Conservation (phyloP, 1,140 invertebrate species). For the Dinothrombium tinctorium region DNA sequence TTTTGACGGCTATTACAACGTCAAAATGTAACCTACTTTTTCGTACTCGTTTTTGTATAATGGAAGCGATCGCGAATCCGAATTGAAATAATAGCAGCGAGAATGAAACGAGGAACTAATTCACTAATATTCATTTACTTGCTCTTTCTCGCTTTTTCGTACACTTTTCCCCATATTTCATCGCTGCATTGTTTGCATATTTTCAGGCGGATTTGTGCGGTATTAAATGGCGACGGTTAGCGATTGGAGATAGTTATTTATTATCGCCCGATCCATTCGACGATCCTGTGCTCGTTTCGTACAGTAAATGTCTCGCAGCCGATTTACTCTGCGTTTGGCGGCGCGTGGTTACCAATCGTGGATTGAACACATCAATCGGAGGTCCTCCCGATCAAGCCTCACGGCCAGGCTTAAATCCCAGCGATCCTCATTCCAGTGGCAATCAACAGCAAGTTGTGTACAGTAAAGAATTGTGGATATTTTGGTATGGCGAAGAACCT, state of each 20-base stretch:
- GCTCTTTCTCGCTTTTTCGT: not conserved
- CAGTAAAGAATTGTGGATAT: conserved; percentile 85
- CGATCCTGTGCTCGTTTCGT: conserved; percentile 77
- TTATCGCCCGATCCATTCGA: conserved; percentile 39
- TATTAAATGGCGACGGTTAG: conserved; percentile 91
- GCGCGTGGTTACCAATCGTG: conserved; percentile 28
- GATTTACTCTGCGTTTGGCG: conserved; percentile 93
- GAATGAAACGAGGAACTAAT: no score
- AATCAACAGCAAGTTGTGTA: conserved; percentile 12
- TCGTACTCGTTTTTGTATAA: no score
- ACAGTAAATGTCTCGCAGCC: conserved; percentile 68
- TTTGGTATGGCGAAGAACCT: conserved; percentile 95
- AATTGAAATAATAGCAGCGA: conserved; percentile 2
- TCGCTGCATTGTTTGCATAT: no score
- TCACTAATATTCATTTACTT: no score
- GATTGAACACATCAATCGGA: conserved; percentile 18
- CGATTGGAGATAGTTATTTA: conserved; percentile 33
- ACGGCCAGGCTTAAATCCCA: conserved; percentile 3
- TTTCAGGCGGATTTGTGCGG: conserved; percentile 95
- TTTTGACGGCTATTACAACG: no score
- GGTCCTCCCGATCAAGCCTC: no score
- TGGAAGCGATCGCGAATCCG: no score
- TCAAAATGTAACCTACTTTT: no score
- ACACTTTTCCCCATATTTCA: conserved; percentile 15
- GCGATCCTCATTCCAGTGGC: conserved; percentile 8